Percentiles rank a stretch among this genome's conserved stretches.
phyloP scores from a whole-genome alignment of 2,888 invertebrate species.

The Erebia ligea region DNA sequence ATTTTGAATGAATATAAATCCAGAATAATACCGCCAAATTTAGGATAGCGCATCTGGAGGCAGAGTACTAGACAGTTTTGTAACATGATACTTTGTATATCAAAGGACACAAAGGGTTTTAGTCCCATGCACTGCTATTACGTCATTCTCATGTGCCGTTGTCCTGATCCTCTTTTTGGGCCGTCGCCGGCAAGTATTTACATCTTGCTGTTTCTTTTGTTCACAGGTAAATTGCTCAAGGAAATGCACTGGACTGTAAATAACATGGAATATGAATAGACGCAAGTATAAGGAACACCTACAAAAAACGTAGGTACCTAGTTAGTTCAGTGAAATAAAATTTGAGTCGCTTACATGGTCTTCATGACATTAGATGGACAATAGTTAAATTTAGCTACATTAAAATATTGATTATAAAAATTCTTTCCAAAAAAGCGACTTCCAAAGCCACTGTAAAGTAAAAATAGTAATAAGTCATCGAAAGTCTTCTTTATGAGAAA shows the following conservation, averaged over 20 bases:
- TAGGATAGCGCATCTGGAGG: slow-evolving; percentile 56
- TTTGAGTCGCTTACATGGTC: neutral
- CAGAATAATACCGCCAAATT: slow-evolving; percentile 50
- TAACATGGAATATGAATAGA: slow-evolving; percentile 26
- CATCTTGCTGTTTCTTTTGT: slow-evolving; percentile 36
- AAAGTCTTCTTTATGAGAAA: no score
- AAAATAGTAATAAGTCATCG: no score
- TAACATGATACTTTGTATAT: slow-evolving; percentile 55
- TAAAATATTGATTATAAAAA: no score
- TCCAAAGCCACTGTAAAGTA: no score
- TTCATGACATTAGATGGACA: no score
- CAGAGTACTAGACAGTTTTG: slow-evolving; percentile 54
- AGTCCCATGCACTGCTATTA: slow-evolving; percentile 48
- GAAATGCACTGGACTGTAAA: slow-evolving; percentile 34
- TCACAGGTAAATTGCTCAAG: slow-evolving; percentile 35
- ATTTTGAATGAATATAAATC: slow-evolving; percentile 20
- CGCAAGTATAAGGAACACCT: neutral
- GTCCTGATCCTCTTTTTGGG: slow-evolving; percentile 39
- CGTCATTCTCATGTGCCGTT: slow-evolving; percentile 40
- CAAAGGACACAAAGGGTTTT: slow-evolving; percentile 51
- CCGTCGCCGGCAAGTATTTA: slow-evolving; percentile 34
- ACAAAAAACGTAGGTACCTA: neutral
- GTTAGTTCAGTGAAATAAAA: neutral
- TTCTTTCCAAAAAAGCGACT: no score
- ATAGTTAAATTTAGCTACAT: no score